Conservation (phyloP, 2,113 vertebrate species). For the Phaethornis superciliosus region DNA sequence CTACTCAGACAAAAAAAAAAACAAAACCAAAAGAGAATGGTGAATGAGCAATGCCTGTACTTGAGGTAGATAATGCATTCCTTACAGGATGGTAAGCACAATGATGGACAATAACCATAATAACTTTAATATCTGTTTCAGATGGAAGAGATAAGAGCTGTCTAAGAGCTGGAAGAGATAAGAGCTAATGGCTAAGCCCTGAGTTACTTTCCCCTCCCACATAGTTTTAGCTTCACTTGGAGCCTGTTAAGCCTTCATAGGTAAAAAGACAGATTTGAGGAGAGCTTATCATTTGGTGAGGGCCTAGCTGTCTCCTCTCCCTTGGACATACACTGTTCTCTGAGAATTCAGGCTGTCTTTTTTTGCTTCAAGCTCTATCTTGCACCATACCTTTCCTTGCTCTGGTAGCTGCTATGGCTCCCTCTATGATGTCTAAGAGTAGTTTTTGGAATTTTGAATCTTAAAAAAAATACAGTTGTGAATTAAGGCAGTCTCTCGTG, state of each 20-base stretch:
- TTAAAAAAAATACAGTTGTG: rapidly evolving
- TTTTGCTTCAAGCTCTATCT: neutral
- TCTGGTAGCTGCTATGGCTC: neutral
- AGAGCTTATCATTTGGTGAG: neutral
- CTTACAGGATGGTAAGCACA: neutral
- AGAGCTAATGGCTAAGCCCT: neutral
- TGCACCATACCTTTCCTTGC: neutral
- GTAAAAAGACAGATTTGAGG: neutral
- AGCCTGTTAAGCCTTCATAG: neutral
- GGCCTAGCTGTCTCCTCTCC: neutral
- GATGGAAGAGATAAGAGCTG: no score
- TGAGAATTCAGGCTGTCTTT: neutral
- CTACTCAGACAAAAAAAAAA: neutral
- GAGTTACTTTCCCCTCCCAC: neutral
- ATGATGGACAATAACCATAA: neutral
- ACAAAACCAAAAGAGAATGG: neutral
- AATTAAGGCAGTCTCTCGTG: neutral
- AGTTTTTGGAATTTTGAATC: neutral
- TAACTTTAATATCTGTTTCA: neutral
- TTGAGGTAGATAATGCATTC: neutral
- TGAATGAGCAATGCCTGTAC: neutral
- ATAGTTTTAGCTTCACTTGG: neutral
- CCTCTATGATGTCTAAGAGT: neutral
- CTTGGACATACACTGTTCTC: no score
- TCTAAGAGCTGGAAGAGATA: no score